Evolutionary conservation across 2,797 vertebrate species (phyloP).

Genomic region (Catharus ustulatus): DNA sequence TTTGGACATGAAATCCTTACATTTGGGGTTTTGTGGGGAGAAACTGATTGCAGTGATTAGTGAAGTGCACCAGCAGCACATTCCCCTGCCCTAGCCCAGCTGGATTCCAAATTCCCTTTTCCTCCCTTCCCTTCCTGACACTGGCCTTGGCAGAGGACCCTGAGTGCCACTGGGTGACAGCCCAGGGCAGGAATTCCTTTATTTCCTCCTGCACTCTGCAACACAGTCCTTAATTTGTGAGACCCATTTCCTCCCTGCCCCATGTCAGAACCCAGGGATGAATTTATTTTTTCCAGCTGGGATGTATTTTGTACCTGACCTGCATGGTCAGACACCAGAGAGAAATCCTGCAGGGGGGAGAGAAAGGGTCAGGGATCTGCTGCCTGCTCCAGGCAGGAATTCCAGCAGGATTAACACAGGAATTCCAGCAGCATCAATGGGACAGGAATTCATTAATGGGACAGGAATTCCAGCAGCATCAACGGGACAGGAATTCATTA

Average conservation of each 20-base stretch:
- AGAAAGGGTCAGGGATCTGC: not conserved
- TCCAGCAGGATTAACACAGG: not conserved
- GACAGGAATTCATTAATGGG: not conserved
- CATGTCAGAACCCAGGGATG: accelerated
- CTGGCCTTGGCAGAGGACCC: not conserved
- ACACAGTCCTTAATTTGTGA: accelerated
- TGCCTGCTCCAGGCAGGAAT: slow-evolving; percentile 1
- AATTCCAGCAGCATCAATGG: not conserved
- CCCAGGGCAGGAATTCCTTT: accelerated
- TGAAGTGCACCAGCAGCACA: not conserved
- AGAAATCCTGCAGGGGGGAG: not conserved
- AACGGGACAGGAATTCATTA: too few species aligned
- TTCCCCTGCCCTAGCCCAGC: not conserved
- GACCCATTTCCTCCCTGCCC: not conserved
- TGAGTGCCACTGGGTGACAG: not conserved
- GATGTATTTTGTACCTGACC: not conserved
- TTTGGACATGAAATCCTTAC: too few species aligned
- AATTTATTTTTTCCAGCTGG: not conserved
- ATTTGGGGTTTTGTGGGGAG: not conserved
- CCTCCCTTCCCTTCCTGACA: not conserved
- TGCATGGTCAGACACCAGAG: not conserved
- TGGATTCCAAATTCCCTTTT: not conserved
- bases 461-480: not conserved
- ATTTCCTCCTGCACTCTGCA: not conserved
- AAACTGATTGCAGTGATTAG: not conserved